Base-by-base conservation (phyloP, 2,797 vertebrate species). In the Labeo calbasu region DNA sequence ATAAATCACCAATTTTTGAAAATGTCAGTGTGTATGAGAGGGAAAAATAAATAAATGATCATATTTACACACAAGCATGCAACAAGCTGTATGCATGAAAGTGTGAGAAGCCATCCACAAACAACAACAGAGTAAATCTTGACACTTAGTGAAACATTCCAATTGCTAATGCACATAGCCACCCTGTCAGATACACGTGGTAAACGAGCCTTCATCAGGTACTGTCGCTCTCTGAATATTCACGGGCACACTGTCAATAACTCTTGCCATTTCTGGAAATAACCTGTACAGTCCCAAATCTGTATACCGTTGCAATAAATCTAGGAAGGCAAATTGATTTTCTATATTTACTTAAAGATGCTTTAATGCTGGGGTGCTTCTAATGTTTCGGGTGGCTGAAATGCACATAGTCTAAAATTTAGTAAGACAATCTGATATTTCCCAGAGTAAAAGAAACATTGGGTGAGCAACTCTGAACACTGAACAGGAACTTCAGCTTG, bases 231-330 rank as follows among this genome's bases (percentile, higher is more conserved):
- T 65, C 90, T 94, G 92, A 95, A 94, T 94, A 94, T 95, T 94
- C 93, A 94, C 84, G 89, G 87, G 89, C 92, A 92, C 90, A 92
- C 87, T 88, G 92, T 92, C 89, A 90, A 94, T 91, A 92, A 86
- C 69, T 84, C 65, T 65, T 83, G 86, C 84, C 88, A 84, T 86
- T 87, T 86, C 76, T 80, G 85, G 77, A 50, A 14, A 91, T 90
- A 90, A 93, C 92, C 93, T 94, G 92, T 91, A 88, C 32, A 75
- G 85, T 83, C 86, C 84, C 87, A 83, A 88, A 87, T 46, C 81
- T 83, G 55, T 91, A 59, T 87, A 87, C 88, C 66, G 79, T 81
- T 84, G 84, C 88, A 84, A 88, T 89, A 86, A 28, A 59, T 87
- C 89, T 90, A 89, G 40, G n/a, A 79, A 86, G 87, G 88, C 75